phyloP scores from a whole-genome alignment of 2,113 vertebrate genomes.

The Saimiri boliviensis region DNA sequence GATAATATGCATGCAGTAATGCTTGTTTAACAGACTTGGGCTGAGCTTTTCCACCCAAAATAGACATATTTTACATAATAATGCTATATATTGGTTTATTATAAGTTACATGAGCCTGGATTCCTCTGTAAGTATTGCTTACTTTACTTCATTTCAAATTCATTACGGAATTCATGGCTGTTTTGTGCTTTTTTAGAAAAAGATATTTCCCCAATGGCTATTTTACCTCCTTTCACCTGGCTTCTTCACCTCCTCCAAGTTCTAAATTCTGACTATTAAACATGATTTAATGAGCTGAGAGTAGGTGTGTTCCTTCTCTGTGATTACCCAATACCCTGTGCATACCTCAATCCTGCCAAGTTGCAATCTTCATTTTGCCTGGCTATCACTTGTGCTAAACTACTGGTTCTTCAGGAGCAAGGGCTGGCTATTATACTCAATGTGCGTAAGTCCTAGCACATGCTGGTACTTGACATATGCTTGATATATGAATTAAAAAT shows the following conservation, averaged over 20 bases:
- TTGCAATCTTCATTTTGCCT: neutral
- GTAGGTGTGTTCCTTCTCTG: neutral
- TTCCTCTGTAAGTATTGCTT: slow-evolving; percentile 56
- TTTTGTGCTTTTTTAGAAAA: slow-evolving; percentile 40
- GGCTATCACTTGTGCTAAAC: neutral
- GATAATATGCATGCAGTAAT: slow-evolving; percentile 45
- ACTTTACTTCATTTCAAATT: slow-evolving; percentile 54
- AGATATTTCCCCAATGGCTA: slow-evolving; percentile 16
- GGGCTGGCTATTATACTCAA: neutral
- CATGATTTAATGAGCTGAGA: slow-evolving; percentile 15
- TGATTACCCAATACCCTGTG: neutral
- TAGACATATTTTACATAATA: slow-evolving; percentile 75
- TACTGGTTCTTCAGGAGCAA: neutral
- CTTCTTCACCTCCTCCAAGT: slow-evolving; percentile 17
- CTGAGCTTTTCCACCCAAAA: slow-evolving; percentile 45
- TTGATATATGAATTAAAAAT: neutral
- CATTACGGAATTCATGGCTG: slow-evolving; percentile 24
- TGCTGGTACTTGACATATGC: neutral
- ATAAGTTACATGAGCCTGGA: neutral
- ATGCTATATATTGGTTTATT: slow-evolving; percentile 61
- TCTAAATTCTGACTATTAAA: slow-evolving; percentile 19
- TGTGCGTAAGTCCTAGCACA: neutral
- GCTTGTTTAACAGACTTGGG: slow-evolving; percentile 53
- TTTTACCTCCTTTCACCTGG: neutral
- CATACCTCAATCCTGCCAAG: neutral